Percentiles rank a stretch among this genome's conserved stretches.
phyloP scores from a whole-genome alignment of 2,113 vertebrate genomes.

The Perca fluviatilis region DNA sequence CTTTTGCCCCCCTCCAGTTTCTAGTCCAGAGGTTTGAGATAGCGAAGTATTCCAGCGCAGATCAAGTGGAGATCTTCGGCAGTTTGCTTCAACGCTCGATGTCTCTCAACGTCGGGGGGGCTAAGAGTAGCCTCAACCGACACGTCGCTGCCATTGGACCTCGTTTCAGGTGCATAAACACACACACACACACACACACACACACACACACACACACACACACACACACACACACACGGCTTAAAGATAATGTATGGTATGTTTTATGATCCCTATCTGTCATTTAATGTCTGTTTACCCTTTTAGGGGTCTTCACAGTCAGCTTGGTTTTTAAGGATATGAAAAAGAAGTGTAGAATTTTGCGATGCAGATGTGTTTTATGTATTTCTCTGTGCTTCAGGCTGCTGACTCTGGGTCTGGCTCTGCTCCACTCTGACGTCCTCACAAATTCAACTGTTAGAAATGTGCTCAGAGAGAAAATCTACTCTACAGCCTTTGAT shows the following conservation, averaged over 20 bases:
- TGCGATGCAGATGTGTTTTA: neutral
- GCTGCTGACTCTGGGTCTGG: conserved; percentile 94
- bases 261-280: neutral
- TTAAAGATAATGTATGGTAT: neutral
- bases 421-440: conserved; percentile 95
- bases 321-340: neutral
- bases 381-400: conserved; percentile 70
- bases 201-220: too few relatives aligned
- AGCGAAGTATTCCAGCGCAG: conserved; percentile 98
- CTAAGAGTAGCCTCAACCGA: conserved; percentile 91
- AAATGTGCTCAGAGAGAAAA: conserved; percentile 97
- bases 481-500: conserved; percentile 98
- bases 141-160: conserved; percentile 97
- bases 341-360: neutral
- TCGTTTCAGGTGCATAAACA: conserved; percentile 89
- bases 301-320: neutral
- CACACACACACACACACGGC: neutral
- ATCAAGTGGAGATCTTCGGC: conserved; percentile 98
- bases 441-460: conserved; percentile 94
- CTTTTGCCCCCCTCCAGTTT: conserved; percentile 84
- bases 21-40: conserved; percentile 98
- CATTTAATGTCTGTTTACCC: neutral
- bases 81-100: conserved; percentile 94
- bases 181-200: neutral
- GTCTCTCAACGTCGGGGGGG: conserved; percentile 92